Percentiles rank a stretch among this genome's conserved stretches.
These are phyloP conservation scores for Orchesellides sinensis DNA, from an alignment of 2,888 invertebrate genomes.

Conservation along the genomic window DNA sequence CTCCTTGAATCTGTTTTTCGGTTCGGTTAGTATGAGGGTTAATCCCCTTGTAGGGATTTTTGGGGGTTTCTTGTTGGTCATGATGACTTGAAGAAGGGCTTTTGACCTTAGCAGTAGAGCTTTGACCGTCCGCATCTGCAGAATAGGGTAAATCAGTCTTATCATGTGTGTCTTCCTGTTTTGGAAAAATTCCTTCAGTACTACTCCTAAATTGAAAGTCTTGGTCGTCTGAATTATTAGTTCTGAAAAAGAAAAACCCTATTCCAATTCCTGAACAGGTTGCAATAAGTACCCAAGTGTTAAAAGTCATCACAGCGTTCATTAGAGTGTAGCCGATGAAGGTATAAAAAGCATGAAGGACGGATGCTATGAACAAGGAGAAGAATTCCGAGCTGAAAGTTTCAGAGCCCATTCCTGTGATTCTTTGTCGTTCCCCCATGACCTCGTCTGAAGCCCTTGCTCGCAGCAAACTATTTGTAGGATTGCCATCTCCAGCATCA, in stretches of 20 bases:
- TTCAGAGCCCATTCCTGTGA: background rate
- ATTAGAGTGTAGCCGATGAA: conserved; percentile 69
- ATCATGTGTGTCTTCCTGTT: conserved; percentile 7
- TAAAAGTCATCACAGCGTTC: conserved; percentile 74
- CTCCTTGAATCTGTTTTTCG: background rate
- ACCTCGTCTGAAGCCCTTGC: conserved; percentile 7
- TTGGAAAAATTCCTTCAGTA: background rate
- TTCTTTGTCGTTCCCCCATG: background rate
- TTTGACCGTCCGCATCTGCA: background rate
- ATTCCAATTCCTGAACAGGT: conserved; percentile 65
- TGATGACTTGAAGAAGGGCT: background rate
- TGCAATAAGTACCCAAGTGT: conserved; percentile 68
- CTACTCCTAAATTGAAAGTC: background rate
- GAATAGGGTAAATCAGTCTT: background rate
- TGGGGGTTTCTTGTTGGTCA: too few relatives aligned
- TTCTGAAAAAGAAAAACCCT: conserved; percentile 69
- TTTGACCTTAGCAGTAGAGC: background rate
- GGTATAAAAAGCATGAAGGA: conserved; percentile 69
- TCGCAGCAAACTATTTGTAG: conserved; percentile 10
- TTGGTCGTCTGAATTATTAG: background rate
- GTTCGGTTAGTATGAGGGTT: background rate
- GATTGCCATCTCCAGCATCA: conserved; percentile 8
- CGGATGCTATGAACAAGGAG: conserved; percentile 52
- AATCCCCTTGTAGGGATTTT: background rate
- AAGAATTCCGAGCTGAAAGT: background rate